Conservation (phyloP, 2,113 vertebrate genomes). For the Lagopus muta region DNA sequence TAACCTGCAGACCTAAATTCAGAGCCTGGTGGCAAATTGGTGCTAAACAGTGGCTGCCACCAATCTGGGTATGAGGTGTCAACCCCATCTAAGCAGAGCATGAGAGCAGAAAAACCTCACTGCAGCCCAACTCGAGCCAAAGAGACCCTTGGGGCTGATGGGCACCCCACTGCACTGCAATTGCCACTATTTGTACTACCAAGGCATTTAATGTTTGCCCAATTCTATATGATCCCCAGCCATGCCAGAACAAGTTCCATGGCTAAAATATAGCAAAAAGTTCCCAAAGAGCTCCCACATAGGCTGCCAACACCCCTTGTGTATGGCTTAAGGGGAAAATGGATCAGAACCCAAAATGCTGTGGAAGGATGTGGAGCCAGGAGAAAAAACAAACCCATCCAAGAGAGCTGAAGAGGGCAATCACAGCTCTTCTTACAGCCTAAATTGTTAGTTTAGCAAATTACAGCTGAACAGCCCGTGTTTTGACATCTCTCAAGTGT, state of each 20-base stretch:
- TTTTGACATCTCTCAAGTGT: conserved; percentile 42
- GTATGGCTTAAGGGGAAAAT: not conserved
- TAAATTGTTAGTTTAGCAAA: conserved; percentile 52
- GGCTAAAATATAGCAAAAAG: not conserved
- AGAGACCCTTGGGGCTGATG: not conserved
- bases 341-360: not conserved
- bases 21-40: not conserved
- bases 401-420: conserved; percentile 48
- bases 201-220: not conserved
- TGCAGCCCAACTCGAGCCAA: not conserved
- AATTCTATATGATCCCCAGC: rapidly evolving
- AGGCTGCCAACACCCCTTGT: not conserved
- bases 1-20: not conserved
- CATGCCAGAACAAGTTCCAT: rapidly evolving
- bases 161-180: too few species aligned
- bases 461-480: not conserved
- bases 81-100: not conserved
- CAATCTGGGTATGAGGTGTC: not conserved
- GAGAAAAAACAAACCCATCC: conserved; percentile 39
- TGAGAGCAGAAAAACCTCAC: not conserved
- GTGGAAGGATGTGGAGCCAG: not conserved
- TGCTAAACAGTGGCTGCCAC: rapidly evolving
- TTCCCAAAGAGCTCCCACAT: rapidly evolving
- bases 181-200: not conserved
- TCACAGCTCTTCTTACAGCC: conserved; percentile 1